Evolutionary conservation across 2,888 invertebrate genomes (phyloP), one percentile per base, ranked within the genome.

Genomic region (Eristalinus sepulchralis): DNA sequence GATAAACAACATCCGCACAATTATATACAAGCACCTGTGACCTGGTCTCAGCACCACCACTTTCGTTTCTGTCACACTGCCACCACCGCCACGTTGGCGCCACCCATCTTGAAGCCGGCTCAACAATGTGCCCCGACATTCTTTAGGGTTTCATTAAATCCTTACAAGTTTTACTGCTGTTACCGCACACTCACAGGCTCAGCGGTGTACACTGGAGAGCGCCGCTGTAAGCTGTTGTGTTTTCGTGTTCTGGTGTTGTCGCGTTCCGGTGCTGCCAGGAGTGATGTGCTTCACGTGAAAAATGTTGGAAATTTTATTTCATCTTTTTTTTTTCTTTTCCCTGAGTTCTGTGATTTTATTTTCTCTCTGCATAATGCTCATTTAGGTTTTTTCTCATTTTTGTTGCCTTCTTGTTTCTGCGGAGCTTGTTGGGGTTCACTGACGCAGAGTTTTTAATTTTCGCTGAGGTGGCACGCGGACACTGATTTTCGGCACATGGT

Each of bases 91-190:
- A 36, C 36, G n/a, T n/a, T n/a, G n/a, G 6, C 8, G 5, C 1
- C 47, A 17, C 17, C 47, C 47, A 47, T 47, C 47, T 47, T 47
- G 17, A 47, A 17, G 27, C 27, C 47, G 47, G 53, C 33, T 47
- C 47, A 47, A 47, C 47, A 47, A 47, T 47, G 31, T 63, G 70
- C 27, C 57, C 31, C 70, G 63, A 78, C 57, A 71, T 71, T 71
- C 78, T 64, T 70, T 64, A 63, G 57, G 70, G 57, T 78, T 71
- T 78, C 70, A 78, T 78, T 71, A 78, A 70, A 78, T 39, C 24
- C 57, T 70, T 63, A 64, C 36, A 70, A 64, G 64, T 64, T 47
- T 66, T 47, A 66, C 47, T 66, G 47, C 66, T 27, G 47, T 31
- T 66, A 17, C 66, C 31, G 27, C 47, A n/a, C 27, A 66, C 47